A percentile compares a stretch with the other conserved stretches of the same genome.
These are phyloP conservation scores for Pampus argenteus DNA, from an alignment of 2,797 vertebrate genomes.

Conservation along the genomic window DNA sequence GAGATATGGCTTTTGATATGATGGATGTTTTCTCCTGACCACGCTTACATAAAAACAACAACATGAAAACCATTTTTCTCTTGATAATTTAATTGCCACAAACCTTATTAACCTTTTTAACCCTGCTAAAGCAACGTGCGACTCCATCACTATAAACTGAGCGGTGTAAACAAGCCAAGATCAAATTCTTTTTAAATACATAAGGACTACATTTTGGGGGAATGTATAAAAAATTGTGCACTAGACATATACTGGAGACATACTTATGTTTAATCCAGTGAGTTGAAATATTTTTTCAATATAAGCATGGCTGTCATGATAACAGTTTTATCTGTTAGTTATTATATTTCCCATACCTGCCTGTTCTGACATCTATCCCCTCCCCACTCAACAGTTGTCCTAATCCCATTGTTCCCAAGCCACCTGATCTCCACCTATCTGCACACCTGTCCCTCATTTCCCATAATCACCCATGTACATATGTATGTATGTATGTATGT, in stretches of 20 bases:
- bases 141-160: too few species aligned
- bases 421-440: neutral
- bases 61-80: neutral
- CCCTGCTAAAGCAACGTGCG: neutral
- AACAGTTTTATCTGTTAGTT: too few species aligned
- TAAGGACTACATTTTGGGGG: too few species aligned
- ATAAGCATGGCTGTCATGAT: too few species aligned
- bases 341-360: too few species aligned
- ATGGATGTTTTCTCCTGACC: conserved; percentile 22
- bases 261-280: too few species aligned
- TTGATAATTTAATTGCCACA: neutral
- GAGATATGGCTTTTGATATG: conserved; percentile 5
- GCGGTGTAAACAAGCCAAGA: too few species aligned
- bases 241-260: too few species aligned
- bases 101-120: neutral
- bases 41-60: neutral
- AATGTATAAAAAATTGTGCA: too few species aligned
- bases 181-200: too few species aligned
- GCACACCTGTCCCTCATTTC: neutral
- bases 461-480: neutral
- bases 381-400: neutral
- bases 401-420: neutral
- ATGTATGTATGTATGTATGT: too few species aligned
- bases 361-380: neutral
- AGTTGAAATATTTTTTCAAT: too few species aligned